A percentile compares a stretch with the other conserved stretches of the same genome.
phyloP scores from a whole-genome alignment of 2,797 vertebrate species.

The Zalophus californianus region DNA sequence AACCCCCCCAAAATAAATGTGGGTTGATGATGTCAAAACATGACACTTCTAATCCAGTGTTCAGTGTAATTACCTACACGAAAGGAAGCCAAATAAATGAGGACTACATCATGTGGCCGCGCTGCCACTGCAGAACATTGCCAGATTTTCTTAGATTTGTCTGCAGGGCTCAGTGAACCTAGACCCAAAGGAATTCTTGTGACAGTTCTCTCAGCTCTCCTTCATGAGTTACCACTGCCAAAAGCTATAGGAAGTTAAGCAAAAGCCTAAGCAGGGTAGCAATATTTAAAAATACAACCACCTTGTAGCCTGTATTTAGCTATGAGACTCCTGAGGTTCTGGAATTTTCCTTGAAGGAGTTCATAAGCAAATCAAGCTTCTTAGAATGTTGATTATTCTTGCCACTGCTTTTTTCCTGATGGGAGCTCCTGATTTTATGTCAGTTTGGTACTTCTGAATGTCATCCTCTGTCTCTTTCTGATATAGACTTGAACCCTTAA shows the following conservation, averaged over 20 bases:
- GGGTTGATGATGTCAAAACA: not conserved
- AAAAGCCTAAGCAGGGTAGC: not conserved
- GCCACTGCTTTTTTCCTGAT: not conserved
- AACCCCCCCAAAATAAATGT: slow-evolving; percentile 22
- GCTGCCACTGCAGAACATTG: not conserved
- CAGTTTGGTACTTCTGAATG: not conserved
- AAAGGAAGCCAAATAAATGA: not conserved
- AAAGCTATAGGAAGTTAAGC: not conserved
- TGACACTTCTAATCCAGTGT: not conserved
- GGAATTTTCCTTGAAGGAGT: slow-evolving; percentile 50
- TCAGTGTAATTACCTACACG: not conserved
- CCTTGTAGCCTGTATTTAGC: not conserved
- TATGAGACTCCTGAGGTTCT: slow-evolving; percentile 40
- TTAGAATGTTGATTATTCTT: not conserved
- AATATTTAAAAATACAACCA: not conserved
- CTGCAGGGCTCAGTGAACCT: not conserved
- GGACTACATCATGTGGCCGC: not conserved
- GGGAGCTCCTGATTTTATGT: not conserved
- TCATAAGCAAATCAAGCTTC: not conserved
- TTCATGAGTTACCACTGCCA: not conserved
- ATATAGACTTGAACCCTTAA: not conserved
- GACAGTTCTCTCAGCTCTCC: not conserved
- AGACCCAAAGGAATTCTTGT: not conserved
- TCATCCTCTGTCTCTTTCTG: not conserved
- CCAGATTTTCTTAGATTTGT: not conserved